Percentiles rank a stretch among this genome's conserved stretches.
phyloP scores from a whole-genome alignment of 1,140 invertebrate genomes.

The Bombus superbus region DNA sequence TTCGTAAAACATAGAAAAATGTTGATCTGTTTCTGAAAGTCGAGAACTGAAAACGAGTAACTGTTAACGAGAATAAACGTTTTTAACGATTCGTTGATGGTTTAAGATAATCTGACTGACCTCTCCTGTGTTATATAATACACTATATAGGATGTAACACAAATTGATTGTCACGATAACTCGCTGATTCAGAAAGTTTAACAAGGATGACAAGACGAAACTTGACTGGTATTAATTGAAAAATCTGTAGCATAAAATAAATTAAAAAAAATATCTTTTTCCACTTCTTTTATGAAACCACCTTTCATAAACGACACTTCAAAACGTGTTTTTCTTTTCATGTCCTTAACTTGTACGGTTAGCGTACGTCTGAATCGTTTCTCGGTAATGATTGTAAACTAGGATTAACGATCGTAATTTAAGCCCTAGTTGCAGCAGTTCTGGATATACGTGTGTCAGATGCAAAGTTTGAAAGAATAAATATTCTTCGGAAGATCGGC shows the following conservation, averaged over 20 bases:
- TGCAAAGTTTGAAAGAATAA: neutral
- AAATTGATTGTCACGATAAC: neutral
- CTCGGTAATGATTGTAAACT: neutral
- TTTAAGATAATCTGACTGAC: neutral
- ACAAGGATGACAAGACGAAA: neutral
- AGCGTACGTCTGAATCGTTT: neutral
- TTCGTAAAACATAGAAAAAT: too few relatives aligned
- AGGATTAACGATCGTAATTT: neutral
- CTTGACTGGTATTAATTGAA: too few relatives aligned
- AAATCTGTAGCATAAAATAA: too few relatives aligned
- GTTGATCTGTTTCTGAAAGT: neutral
- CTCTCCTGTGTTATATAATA: neutral
- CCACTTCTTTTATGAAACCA: too few relatives aligned
- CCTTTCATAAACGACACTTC: too few relatives aligned
- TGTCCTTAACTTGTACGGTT: neutral
- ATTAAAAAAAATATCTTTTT: too few relatives aligned
- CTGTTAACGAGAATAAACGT: neutral
- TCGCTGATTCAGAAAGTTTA: neutral
- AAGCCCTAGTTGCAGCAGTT: neutral
- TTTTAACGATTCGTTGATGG: neutral
- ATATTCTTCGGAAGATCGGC: conserved; percentile 35
- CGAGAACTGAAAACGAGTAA: too few relatives aligned
- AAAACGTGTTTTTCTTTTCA: neutral
- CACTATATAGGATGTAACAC: neutral
- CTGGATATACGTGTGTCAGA: neutral